These are phyloP conservation scores for Antheraea assamensis DNA, from an alignment of 2,888 invertebrate species.

Conservation along the genomic window DNA sequence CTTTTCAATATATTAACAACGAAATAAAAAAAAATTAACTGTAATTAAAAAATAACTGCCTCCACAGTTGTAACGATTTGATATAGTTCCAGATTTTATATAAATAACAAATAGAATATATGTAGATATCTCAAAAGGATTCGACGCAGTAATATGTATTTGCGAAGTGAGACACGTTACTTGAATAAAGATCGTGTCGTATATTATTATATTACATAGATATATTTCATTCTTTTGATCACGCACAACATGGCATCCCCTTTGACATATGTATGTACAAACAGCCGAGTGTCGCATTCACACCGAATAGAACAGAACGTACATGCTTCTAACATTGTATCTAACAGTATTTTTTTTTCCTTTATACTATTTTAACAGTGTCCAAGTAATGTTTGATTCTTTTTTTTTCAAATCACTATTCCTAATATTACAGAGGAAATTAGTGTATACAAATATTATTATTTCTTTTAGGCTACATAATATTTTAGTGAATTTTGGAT, in stretches of 20 bases:
- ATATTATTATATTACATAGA: slow-evolving; percentile 11
- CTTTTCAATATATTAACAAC: neutral
- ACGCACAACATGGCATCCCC: slow-evolving; percentile 29
- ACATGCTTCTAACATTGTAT: neutral
- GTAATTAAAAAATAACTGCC: neutral
- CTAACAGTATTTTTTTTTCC: neutral
- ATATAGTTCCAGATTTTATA: neutral
- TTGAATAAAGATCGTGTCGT: slow-evolving; percentile 12
- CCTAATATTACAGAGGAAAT: neutral
- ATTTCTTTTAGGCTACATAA: no score
- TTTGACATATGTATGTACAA: slow-evolving; percentile 31
- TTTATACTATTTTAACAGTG: neutral
- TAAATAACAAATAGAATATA: neutral
- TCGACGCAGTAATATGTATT: slow-evolving; percentile 5
- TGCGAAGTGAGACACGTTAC: neutral
- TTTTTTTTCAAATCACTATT: neutral
- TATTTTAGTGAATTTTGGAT: no score
- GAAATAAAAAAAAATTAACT: neutral
- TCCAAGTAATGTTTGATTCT: neutral
- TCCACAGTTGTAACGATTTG: neutral
- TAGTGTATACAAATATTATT: no score
- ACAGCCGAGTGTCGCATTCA: slow-evolving; percentile 25
- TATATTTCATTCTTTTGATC: slow-evolving; percentile 42
- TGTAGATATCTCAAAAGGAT: neutral
- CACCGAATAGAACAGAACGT: slow-evolving; percentile 22